Base-by-base conservation (phyloP, 1,140 invertebrate species). In the Panulirus ornatus region DNA sequence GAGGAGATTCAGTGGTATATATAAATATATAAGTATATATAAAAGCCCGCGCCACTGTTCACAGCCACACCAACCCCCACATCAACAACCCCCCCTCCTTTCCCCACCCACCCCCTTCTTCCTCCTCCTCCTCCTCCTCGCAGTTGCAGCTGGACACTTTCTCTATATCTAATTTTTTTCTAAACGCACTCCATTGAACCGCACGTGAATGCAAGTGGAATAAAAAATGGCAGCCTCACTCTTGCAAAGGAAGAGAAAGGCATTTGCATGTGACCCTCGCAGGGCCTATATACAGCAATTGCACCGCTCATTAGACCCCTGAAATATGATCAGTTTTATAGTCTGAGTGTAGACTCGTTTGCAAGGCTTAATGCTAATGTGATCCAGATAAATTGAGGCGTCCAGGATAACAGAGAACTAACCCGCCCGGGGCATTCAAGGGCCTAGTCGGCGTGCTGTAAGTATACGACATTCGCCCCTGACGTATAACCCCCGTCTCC, bases 281-380 rank as follows among this genome's bases (percentile, higher is more conserved):
- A 40, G 71, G 51, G 78, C 79, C 78, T 89, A 83, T 83, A 75
- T 76, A 89, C 66, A 75, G 40, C 87, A 79, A 89, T 89, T 89
- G 87, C 87, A 89, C 81, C 79, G 87, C 87, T 89, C 87, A 89
- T 89, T 89, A 89, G 87, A 75, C 87, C 73, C 63, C 79, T 89
- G 87, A 89, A 89, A 89, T 89, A 89, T 89, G 87, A 89, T 89
- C 87, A 89, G 70, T 89, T 89, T 89, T 89, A 89, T 89, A 89
- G 87, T 73, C 87, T 66, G 38, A 47, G 79, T 71, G 87, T 89
- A 73, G 87, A 89, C 87, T 89, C 87, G 87, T 89, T 89, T 89
- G 87, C 87, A 89, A 73, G 87, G 87, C 87, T 89, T 89, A 89
- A 83, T 89, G 87, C 79, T 89, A 89, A 89, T 89, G 87, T 89